Evolutionary conservation across 2,797 vertebrate species (phyloP).

Genomic region (Novumbra hubbsi): DNA sequence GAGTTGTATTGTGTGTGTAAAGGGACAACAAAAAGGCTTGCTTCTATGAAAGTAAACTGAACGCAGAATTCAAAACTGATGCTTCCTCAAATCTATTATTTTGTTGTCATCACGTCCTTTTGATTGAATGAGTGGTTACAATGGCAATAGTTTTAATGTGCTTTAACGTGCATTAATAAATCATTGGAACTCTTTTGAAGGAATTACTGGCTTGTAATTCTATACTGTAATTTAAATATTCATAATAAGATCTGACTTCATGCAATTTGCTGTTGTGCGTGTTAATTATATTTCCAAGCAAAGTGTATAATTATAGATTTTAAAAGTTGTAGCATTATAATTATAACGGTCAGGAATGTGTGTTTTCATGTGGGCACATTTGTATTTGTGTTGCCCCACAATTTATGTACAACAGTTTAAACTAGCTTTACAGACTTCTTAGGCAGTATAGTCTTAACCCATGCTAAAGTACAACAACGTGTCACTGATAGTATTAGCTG

Average conservation of each 20-base stretch:
- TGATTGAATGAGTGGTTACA: constrained; percentile 56
- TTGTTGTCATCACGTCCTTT: constrained; percentile 48
- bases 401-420: background rate
- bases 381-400: background rate
- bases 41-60: constrained; percentile 36
- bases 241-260: constrained; percentile 34
- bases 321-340: constrained; percentile 14
- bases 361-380: background rate
- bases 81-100: constrained; percentile 12
- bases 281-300: constrained; percentile 43
- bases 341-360: background rate
- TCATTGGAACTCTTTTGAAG: constrained; percentile 60
- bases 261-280: constrained; percentile 18
- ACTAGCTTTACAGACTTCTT: background rate
- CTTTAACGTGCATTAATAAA: constrained; percentile 57
- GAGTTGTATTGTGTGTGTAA: constrained; percentile 73
- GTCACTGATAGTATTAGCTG: background rate
- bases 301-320: constrained; percentile 18
- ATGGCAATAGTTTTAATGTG: constrained; percentile 46
- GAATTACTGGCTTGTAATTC: constrained; percentile 63
- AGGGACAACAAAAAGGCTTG: constrained; percentile 62
- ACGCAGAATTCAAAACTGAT: constrained; percentile 22
- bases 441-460: no score
- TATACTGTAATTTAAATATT: constrained; percentile 55
- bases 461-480: background rate